Conservation (phyloP, 2,888 invertebrate genomes). For the Lepas anatifera region DNA sequence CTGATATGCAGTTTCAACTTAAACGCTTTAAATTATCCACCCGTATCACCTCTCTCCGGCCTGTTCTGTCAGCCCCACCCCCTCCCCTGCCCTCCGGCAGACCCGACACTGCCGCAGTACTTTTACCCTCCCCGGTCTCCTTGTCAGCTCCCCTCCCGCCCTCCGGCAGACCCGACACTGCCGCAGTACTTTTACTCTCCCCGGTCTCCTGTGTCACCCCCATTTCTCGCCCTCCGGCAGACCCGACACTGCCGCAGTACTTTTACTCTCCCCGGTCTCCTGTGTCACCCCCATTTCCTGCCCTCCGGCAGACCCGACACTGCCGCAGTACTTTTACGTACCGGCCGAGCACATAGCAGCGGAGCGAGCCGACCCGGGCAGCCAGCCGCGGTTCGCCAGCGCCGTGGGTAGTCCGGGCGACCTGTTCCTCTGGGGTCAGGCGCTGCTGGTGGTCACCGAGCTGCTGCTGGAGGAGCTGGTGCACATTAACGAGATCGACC, state of each 20-base stretch:
- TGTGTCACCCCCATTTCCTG: too few relatives aligned
- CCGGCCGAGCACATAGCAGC: slow-evolving; percentile 56
- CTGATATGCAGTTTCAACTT: too few relatives aligned
- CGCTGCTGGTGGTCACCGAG: slow-evolving; percentile 87
- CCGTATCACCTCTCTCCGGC: too few relatives aligned
- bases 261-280: too few relatives aligned
- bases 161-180: slow-evolving; percentile 64
- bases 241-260: slow-evolving; percentile 89
- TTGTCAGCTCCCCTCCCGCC: too few relatives aligned
- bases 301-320: slow-evolving; percentile 60
- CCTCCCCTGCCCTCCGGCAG: too few relatives aligned
- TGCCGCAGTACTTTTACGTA: slow-evolving; percentile 89
- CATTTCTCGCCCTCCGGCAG: too few relatives aligned
- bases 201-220: too few relatives aligned
- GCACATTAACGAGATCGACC: slow-evolving; percentile 90
- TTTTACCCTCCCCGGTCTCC: too few relatives aligned
- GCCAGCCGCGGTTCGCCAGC: slow-evolving; percentile 49
- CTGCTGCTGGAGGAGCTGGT: slow-evolving; percentile 76
- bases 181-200: slow-evolving; percentile 92
- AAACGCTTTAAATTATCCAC: too few relatives aligned
- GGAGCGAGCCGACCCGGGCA: slow-evolving; percentile 57
- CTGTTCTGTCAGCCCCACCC: too few relatives aligned
- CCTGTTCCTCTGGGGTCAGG: slow-evolving; percentile 88
- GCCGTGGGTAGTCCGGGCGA: slow-evolving; percentile 41
- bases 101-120: slow-evolving; percentile 80